Evolutionary conservation across 2,888 invertebrate genomes (phyloP), one percentile per base, ranked within the genome.

Genomic region (Chrysina gloriosa): DNA sequence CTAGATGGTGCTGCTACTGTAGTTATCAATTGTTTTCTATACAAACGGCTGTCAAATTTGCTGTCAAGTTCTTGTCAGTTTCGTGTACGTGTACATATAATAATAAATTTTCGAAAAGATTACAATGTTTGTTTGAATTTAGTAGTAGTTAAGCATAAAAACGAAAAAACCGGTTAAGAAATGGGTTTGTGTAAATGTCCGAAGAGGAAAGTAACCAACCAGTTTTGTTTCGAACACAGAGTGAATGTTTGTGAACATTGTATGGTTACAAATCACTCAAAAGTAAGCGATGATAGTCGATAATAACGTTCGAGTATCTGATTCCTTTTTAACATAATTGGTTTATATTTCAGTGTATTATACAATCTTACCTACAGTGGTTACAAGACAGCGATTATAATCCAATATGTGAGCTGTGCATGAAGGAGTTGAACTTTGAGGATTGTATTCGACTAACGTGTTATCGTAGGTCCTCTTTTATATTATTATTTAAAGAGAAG

Each of bases 101-200:
- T 56, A 56, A 25, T 61, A 27, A 61, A 61, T 25, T 16, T 14
- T 34, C 16, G 11, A 29, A 34, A 61, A 58, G 23, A 36, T n/a
- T 45, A 45, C 45, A 14, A 47, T 52, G 68, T 64, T 31, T 68
- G n/a, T n/a, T 19, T 54, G 42, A 21, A 31, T 54, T 45, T 45
- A 19, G n/a, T 36, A 63, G 19, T 65, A 50, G 65, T 54, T 65
- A 61, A 39, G 56, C 29, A 7, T 58, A 47, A 68, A 63, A 48
- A 19, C 63, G 50, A 47, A 36, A 34, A 52, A 31, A 19, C 36
- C 34, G 34, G 25, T 11, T 25, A 82, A 77, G 9, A 29, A 79
- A 99, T 99, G 98, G 98, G 99, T 72, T 87, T 99, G 71, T 99
- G 99, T 85, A 98, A 98, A 84, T 99, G 99, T 85, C 97, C 98